Base-by-base conservation (phyloP, 2,797 vertebrate species). In the Delichon dasypus region DNA sequence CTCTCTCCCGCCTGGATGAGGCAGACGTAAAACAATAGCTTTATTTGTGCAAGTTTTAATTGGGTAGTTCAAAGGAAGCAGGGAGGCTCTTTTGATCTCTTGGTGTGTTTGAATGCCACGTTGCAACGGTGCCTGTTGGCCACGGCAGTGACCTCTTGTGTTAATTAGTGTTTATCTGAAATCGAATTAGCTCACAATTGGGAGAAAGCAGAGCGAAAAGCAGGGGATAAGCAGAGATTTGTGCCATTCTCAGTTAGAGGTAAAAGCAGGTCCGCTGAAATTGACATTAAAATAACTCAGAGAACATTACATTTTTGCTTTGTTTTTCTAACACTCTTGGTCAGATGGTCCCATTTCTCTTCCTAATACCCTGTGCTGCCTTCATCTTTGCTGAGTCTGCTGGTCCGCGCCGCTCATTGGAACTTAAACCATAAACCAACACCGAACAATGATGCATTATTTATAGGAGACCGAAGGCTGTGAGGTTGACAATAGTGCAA, bases 81-180 rank as follows among this genome's bases (percentile, higher is more conserved):
- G 90, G 0, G 66, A 94, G 77, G 53, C 64, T 90, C 62, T 66
- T 92, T 79, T 94, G 94, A 95, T 96, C 85, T 76, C 91, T 75
- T 4, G 51, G 44, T 55, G 67, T 67, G 74, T 93, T 88, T 94
- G 94, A 94, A 93, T 84, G 91, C 83, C 71, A 72, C 7, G 13
- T 73, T 74, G 85, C 89, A 88, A 16, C 0, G 48, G 85, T 95
- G 96, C 91, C 94, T 86, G 93, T 90, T 93, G 94, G 96, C 91
- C 89, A 44, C n/a, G 6, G 84, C 15, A 14, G 47, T 95, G 93
- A 96, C 95, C 96, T 85, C 95, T 84, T 26, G 67, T 87, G 93
- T 96, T 96, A 97, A 95, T 95, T 93, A 96, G 81, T 84, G 92
- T 92, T 97, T 96, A 96, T 94, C 90, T 90, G 96, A 91, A 94